Conservation (phyloP, 2,797 vertebrate species). For the Pogoniulus pusillus region DNA sequence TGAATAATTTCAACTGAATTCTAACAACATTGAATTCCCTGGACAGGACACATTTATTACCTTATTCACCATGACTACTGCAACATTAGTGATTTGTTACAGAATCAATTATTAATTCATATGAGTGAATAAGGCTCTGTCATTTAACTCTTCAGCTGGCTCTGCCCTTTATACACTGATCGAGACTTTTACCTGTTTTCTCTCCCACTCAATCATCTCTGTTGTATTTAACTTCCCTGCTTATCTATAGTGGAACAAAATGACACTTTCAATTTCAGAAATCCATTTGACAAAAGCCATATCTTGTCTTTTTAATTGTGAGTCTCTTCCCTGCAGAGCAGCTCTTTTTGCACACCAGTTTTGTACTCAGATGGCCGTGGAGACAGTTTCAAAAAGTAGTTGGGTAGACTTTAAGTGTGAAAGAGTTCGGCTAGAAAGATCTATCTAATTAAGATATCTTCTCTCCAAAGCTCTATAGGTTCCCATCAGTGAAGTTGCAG, state of each 20-base stretch:
- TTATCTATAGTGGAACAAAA: neutral
- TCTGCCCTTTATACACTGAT: neutral
- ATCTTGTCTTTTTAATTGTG: neutral
- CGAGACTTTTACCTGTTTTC: slow-evolving; percentile 3
- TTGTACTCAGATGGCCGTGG: neutral
- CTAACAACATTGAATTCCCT: slow-evolving; percentile 81
- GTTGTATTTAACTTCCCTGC: neutral
- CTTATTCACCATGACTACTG: slow-evolving; percentile 81
- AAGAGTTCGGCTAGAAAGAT: neutral
- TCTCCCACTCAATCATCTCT: neutral
- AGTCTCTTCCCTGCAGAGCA: neutral
- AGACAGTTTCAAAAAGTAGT: neutral
- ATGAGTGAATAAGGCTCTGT: slow-evolving; percentile 72
- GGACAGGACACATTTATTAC: slow-evolving; percentile 83
- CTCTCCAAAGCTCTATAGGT: neutral
- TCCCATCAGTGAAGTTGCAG: neutral
- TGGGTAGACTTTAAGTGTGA: neutral
- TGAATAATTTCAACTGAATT: slow-evolving; percentile 83
- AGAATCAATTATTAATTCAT: slow-evolving; percentile 84
- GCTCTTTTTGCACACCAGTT: neutral
- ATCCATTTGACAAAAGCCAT: neutral
- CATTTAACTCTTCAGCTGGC: slow-evolving; percentile 75
- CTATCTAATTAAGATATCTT: neutral
- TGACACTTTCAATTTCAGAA: neutral
- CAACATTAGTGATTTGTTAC: slow-evolving; percentile 85